Percentiles rank a stretch among this genome's conserved stretches.
Evolutionary conservation across 2,797 vertebrate species (phyloP).

Genomic region (Chloroceryle amazona): DNA sequence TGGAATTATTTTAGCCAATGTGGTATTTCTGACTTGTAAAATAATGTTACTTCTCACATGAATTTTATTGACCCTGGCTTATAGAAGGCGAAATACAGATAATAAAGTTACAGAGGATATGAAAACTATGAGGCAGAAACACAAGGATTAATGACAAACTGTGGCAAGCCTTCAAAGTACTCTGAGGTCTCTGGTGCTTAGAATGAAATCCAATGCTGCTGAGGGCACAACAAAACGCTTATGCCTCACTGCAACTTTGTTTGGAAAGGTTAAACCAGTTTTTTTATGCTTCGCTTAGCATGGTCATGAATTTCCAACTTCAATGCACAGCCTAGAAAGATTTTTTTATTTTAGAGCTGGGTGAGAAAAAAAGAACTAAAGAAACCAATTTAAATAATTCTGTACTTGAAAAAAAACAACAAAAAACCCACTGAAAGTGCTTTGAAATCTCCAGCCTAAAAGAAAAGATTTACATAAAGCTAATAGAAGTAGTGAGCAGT

Average conservation of each 20-base stretch:
- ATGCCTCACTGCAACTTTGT: neutral
- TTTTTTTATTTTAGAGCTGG: neutral
- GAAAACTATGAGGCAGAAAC: slow-evolving; percentile 20
- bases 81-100: neutral
- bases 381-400: slow-evolving; percentile 34
- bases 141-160: slow-evolving; percentile 27
- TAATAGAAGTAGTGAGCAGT: neutral
- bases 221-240: neutral
- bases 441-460: neutral
- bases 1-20: neutral
- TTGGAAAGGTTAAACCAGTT: neutral
- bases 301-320: neutral
- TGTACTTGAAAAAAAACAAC: neutral
- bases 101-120: slow-evolving; percentile 24
- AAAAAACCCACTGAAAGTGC: neutral
- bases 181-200: slow-evolving; percentile 32
- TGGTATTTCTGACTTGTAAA: slow-evolving; percentile 7
- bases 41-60: neutral
- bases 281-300: neutral
- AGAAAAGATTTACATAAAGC: neutral
- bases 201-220: neutral
- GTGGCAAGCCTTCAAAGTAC: slow-evolving; percentile 45
- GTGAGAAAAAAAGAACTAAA: neutral
- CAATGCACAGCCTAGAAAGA: neutral
- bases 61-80: slow-evolving; percentile 36